Percentiles rank a stretch among this genome's conserved stretches.
These are phyloP conservation scores for Dinoponera quadriceps DNA, from an alignment of 1,140 invertebrate genomes.

Conservation along the genomic window DNA sequence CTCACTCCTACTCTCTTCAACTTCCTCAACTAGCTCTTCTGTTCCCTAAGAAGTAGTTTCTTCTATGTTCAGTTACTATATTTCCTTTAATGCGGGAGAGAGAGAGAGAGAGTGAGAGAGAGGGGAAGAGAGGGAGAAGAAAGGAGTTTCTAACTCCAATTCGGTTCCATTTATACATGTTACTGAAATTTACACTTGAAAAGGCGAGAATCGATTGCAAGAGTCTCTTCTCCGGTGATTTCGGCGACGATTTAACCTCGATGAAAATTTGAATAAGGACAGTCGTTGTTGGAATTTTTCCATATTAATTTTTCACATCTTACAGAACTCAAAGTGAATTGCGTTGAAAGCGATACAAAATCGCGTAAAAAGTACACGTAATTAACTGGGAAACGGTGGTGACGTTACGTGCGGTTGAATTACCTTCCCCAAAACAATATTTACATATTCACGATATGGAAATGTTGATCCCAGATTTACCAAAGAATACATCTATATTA, in stretches of 20 bases:
- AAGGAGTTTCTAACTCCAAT: conserved; percentile 20
- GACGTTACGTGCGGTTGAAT: background rate
- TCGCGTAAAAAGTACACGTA: background rate
- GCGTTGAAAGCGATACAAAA: background rate
- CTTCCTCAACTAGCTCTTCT: conserved; percentile 42
- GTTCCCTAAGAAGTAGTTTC: conserved; percentile 50
- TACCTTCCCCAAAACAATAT: background rate
- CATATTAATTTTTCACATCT: background rate
- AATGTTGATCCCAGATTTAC: conserved; percentile 7
- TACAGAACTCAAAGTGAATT: background rate
- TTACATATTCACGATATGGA: background rate
- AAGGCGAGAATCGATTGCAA: background rate
- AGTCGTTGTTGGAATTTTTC: background rate
- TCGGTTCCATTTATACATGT: background rate
- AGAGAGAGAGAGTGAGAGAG: background rate
- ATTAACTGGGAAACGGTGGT: background rate
- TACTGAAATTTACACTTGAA: conserved; percentile 9
- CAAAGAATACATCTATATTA: background rate
- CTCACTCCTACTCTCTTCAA: conserved; percentile 53
- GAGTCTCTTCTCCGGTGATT: background rate
- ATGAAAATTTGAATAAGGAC: no score
- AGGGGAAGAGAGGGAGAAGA: background rate
- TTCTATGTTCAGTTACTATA: conserved; percentile 32
- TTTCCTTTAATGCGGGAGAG: conserved; percentile 7
- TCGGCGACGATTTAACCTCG: background rate